phyloP scores from a whole-genome alignment of 2,797 vertebrate genomes.

The Esox masquinongy region DNA sequence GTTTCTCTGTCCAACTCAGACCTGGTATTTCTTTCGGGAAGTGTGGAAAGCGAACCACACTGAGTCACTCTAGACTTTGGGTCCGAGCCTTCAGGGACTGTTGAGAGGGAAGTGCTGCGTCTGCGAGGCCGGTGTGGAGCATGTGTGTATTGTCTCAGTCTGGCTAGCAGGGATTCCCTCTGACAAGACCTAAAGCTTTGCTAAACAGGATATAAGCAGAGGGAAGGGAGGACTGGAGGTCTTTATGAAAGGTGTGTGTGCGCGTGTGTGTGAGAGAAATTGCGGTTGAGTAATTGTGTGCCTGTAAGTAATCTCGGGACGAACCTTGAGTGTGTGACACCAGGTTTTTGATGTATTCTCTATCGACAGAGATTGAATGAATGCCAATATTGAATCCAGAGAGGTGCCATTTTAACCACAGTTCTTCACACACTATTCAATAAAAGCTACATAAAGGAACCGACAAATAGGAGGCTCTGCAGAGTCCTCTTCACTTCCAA shows the following conservation, averaged over 20 bases:
- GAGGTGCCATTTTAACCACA: background rate
- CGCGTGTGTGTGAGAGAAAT: constrained; percentile 21
- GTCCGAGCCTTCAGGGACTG: constrained; percentile 60
- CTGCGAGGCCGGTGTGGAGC: constrained; percentile 1
- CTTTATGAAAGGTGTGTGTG: constrained; percentile 1
- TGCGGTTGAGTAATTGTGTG: background rate
- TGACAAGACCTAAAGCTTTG: constrained; percentile 68
- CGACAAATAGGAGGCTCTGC: background rate
- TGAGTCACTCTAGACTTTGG: constrained; percentile 70
- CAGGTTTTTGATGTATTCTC: background rate
- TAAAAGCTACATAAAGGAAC: background rate
- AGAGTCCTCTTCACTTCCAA: background rate
- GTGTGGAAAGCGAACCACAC: constrained; percentile 57
- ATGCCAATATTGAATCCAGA: background rate
- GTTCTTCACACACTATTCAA: background rate
- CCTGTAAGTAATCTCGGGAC: background rate
- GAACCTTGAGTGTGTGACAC: background rate
- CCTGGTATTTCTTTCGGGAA: constrained; percentile 68
- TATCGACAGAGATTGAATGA: background rate
- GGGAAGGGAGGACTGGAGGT: constrained; percentile 32
- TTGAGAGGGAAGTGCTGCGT: background rate
- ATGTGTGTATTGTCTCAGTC: constrained; percentile 67
- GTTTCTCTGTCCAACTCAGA: constrained; percentile 46
- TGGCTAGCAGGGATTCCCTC: constrained; percentile 70
- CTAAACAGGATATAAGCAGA: constrained; percentile 30